Evolutionary conservation across 2,113 vertebrate genomes (phyloP).

Genomic region (Gila orcuttii): DNA sequence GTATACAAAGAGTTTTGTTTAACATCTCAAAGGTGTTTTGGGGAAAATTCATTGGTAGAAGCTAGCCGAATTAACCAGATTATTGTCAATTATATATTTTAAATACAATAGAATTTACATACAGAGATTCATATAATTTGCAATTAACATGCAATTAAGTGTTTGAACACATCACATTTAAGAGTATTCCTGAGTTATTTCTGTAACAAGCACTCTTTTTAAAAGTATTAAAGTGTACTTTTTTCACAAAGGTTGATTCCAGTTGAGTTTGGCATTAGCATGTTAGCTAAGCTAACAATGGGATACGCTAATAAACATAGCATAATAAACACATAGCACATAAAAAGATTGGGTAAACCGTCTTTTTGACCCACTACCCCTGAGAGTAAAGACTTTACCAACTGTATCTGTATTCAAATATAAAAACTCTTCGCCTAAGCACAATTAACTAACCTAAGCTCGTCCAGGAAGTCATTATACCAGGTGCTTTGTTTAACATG

Average conservation of each 20-base stretch:
- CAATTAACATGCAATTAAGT: background rate
- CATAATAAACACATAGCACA: background rate
- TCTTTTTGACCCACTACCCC: background rate
- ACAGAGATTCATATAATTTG: background rate
- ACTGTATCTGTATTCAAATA: background rate
- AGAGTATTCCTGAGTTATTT: background rate
- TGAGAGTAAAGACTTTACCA: background rate
- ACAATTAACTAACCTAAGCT: background rate
- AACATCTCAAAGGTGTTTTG: no score
- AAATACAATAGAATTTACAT: background rate
- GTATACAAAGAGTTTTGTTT: no score
- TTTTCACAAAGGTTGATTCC: background rate
- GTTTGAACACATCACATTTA: background rate
- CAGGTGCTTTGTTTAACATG: background rate
- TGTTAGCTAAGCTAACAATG: background rate
- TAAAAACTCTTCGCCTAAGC: background rate
- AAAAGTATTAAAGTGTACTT: background rate
- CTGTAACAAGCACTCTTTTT: background rate
- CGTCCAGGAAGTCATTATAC: background rate
- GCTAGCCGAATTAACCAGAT: background rate
- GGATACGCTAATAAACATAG: background rate
- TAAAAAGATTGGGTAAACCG: background rate
- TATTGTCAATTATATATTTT: background rate
- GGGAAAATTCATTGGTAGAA: no score
- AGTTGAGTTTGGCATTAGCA: background rate